A percentile compares a stretch with the other conserved stretches of the same genome.
These are phyloP conservation scores for Tinamus guttatus DNA, from an alignment of 2,113 vertebrate species.

Conservation along the genomic window DNA sequence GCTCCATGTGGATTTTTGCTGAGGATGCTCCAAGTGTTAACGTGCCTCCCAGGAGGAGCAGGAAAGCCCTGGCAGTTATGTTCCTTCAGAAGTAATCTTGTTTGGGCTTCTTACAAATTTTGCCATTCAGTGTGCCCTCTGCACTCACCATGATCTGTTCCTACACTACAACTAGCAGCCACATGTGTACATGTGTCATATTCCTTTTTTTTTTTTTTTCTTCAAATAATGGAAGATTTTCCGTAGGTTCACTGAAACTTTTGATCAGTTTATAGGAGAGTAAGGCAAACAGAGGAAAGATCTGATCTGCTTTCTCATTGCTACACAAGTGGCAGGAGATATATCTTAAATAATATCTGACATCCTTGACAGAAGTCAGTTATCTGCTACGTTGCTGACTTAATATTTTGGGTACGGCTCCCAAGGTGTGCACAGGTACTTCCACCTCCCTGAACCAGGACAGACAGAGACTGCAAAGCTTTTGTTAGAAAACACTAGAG, in stretches of 20 bases:
- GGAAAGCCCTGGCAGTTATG: neutral
- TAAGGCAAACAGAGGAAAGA: neutral
- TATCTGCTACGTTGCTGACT: neutral
- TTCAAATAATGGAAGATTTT: neutral
- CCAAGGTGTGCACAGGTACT: neutral
- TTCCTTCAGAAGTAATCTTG: neutral
- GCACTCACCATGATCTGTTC: neutral
- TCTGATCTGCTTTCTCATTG: neutral
- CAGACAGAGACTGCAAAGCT: neutral
- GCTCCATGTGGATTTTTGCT: neutral
- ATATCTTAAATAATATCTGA: neutral
- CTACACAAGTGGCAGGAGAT: neutral
- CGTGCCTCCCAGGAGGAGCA: neutral
- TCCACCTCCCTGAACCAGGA: neutral
- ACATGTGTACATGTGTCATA: neutral
- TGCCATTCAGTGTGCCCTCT: neutral
- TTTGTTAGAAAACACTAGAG: neutral
- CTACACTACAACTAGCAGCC: neutral
- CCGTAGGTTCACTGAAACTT: neutral
- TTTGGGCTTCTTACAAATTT: neutral
- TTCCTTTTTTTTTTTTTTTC: neutral
- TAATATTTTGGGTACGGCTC: neutral
- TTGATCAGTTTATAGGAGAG: neutral
- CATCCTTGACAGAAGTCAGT: neutral
- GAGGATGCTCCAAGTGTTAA: neutral